phyloP scores from a whole-genome alignment of 2,113 vertebrate species.

The Lampris incognitus region DNA sequence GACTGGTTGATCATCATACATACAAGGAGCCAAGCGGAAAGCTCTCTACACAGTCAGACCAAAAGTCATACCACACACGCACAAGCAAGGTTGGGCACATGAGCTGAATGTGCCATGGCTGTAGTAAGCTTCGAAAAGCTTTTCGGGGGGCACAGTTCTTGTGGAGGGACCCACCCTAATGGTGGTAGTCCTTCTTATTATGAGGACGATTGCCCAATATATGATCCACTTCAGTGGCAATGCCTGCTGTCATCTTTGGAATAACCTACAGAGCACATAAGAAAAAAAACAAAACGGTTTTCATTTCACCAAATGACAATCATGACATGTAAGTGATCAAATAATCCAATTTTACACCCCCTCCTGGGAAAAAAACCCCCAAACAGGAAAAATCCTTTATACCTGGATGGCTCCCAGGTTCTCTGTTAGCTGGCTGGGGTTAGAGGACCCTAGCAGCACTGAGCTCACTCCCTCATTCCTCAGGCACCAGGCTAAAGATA shows the following conservation, averaged over 20 bases:
- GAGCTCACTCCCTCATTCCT: constrained; percentile 97
- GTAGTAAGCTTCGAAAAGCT: constrained; percentile 64
- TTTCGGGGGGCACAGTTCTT: constrained; percentile 58
- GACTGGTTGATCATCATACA: constrained; percentile 55
- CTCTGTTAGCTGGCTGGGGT: constrained; percentile 92
- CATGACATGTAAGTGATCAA: not conserved
- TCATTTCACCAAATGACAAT: not conserved
- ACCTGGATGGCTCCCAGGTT: constrained; percentile 98
- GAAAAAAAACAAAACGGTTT: not conserved
- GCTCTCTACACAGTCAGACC: constrained; percentile 54
- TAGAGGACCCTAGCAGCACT: constrained; percentile 94
- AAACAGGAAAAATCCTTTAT: not conserved
- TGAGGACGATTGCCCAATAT: constrained; percentile 94
- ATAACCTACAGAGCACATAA: constrained; percentile 85
- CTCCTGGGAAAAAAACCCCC: too few species aligned
- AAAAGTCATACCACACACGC: constrained; percentile 39
- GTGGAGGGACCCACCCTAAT: constrained; percentile 61
- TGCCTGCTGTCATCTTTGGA: constrained; percentile 95
- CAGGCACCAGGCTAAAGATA: constrained; percentile 92
- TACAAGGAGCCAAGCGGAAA: constrained; percentile 66
- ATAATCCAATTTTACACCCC: not conserved
- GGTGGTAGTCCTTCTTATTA: constrained; percentile 93
- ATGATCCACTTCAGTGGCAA: constrained; percentile 93
- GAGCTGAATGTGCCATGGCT: constrained; percentile 71
- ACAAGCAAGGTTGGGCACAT: constrained; percentile 62